phyloP scores from a whole-genome alignment of 2,888 invertebrate genomes.

The Odontomyia ornata region DNA sequence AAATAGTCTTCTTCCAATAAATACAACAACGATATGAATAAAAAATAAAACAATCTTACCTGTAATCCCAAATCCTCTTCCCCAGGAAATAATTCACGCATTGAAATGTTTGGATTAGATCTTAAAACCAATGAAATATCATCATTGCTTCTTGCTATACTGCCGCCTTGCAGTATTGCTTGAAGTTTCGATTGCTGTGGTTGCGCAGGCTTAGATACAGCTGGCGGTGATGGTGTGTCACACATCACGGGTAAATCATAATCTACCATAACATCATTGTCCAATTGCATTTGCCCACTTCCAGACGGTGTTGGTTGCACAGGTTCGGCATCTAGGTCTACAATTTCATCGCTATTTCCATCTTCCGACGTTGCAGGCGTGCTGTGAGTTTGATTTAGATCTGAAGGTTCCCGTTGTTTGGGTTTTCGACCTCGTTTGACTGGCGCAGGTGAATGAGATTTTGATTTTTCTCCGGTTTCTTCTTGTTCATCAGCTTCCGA shows the following conservation, averaged over 20 bases:
- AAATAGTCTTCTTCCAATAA: no score
- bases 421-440: constrained; percentile 63
- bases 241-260: constrained; percentile 58
- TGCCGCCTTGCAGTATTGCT: constrained; percentile 59
- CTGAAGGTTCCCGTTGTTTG: constrained; percentile 54
- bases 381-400: not conserved
- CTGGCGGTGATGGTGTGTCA: constrained; percentile 48
- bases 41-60: constrained; percentile 40
- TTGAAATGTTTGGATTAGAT: constrained; percentile 81
- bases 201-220: constrained; percentile 52
- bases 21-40: no score
- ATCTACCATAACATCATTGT: constrained; percentile 59
- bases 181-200: constrained; percentile 59
- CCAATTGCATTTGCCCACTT: constrained; percentile 55
- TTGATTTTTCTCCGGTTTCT: constrained; percentile 62
- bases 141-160: constrained; percentile 42
- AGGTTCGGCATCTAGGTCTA: not conserved
- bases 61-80: constrained; percentile 83
- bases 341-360: not conserved
- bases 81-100: constrained; percentile 81
- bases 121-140: constrained; percentile 63
- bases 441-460: constrained; percentile 46
- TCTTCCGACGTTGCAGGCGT: constrained; percentile 46
- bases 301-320: not conserved
- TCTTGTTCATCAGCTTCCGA: constrained; percentile 56